Evolutionary conservation across 2,888 invertebrate genomes (phyloP).

Genomic region (Galeopsomyia nigrocyanea): DNA sequence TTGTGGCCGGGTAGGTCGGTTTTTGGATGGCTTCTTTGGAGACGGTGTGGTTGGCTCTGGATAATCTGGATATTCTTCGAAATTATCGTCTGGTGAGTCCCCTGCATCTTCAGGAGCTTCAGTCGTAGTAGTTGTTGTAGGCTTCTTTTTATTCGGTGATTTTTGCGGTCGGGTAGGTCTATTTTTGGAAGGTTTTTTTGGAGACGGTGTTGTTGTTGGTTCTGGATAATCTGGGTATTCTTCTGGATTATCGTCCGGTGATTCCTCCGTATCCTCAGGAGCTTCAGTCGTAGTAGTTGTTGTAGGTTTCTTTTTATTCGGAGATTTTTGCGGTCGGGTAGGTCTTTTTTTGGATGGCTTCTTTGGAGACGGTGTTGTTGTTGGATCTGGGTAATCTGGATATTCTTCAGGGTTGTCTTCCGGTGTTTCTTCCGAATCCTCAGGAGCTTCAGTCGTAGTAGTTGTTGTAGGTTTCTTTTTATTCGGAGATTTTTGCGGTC

Average conservation of each 20-base stretch:
- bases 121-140: slow-evolving; percentile 12
- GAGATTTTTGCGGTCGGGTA: background rate
- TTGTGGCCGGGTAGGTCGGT: background rate
- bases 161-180: background rate
- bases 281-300: background rate
- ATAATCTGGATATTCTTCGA: slow-evolving; percentile 2
- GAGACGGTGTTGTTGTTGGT: background rate
- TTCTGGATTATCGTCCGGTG: slow-evolving; percentile 13
- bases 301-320: background rate
- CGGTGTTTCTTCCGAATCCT: slow-evolving; percentile 8
- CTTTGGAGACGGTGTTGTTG: background rate
- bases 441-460: slow-evolving; percentile 13
- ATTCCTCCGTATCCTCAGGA: background rate
- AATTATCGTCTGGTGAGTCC: background rate
- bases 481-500: background rate
- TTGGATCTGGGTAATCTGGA: background rate
- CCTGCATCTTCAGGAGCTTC: slow-evolving; percentile 9
- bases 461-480: slow-evolving; percentile 18
- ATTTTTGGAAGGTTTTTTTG: background rate
- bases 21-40: background rate
- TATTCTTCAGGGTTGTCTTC: background rate
- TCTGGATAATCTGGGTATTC: background rate
- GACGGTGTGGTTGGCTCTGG: background rate
- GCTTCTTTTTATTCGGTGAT: background rate
- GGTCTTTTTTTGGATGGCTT: background rate